Conservation (phyloP, 2,113 vertebrate genomes). For the Otus sunia region DNA sequence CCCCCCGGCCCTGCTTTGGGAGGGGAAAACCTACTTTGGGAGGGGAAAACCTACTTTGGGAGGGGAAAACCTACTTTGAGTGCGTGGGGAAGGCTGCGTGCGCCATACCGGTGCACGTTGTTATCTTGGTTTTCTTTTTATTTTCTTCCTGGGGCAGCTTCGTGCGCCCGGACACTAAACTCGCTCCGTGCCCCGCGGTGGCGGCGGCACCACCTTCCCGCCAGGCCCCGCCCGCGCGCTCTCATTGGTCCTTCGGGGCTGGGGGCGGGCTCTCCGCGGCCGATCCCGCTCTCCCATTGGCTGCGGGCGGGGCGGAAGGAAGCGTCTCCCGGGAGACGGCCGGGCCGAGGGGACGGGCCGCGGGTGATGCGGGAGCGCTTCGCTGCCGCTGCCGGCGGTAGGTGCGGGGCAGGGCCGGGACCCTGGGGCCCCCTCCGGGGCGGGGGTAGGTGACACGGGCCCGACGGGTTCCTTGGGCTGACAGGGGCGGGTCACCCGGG, state of each 20-base stretch:
- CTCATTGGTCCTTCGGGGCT: not conserved
- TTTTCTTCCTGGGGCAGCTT: too few species aligned
- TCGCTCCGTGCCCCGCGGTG: too few species aligned
- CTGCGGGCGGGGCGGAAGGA: not conserved
- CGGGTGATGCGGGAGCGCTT: too few species aligned
- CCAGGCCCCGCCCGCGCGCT: not conserved
- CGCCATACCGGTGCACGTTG: accelerated
- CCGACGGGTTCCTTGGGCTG: accelerated
- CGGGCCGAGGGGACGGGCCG: too few species aligned
- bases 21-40: not conserved
- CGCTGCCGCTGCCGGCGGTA: not conserved
- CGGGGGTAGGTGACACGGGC: not conserved
- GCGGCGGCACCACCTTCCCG: not conserved
- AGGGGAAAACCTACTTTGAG: accelerated
- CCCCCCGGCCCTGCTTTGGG: not conserved
- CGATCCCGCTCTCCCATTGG: not conserved
- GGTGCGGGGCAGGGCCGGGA: not conserved
- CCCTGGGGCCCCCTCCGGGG: too few species aligned
- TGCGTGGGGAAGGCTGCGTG: not conserved
- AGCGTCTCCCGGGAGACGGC: slow-evolving; percentile 36
- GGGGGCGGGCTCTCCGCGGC: not conserved
- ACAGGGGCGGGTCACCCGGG: accelerated
- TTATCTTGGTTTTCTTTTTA: accelerated
- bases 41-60: too few species aligned
- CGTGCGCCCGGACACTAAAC: accelerated